Conservation (phyloP, 2,113 vertebrate genomes). For the Furnarius figulus region DNA sequence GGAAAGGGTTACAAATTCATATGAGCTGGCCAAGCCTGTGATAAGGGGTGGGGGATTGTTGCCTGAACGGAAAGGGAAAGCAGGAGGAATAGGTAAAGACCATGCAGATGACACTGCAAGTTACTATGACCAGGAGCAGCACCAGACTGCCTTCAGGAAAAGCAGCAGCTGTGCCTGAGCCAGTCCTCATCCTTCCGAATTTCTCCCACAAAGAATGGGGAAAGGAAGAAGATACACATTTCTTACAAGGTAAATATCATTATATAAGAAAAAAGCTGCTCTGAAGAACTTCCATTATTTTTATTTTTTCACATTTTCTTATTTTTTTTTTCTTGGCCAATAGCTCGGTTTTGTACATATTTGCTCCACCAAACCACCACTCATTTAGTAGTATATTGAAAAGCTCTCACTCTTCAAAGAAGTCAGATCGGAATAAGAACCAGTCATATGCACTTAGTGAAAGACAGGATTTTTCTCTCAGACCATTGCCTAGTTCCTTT, state of each 20-base stretch:
- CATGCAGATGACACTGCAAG: background rate
- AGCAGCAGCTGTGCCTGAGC: background rate
- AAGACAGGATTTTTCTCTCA: background rate
- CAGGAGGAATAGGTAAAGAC: background rate
- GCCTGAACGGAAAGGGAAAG: background rate
- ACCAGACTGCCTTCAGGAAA: background rate
- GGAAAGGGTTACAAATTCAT: background rate
- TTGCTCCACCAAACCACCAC: background rate
- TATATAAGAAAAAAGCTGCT: background rate
- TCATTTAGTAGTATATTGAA: background rate
- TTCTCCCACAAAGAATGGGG: background rate
- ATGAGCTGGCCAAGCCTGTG: background rate
- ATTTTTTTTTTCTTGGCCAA: background rate
- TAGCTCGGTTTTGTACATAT: rapidly evolving
- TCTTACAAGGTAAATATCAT: background rate
- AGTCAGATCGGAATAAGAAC: background rate
- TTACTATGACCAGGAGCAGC: background rate
- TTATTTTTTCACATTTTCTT: background rate
- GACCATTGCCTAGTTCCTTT: background rate
- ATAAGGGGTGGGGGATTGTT: background rate
- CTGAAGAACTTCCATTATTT: background rate
- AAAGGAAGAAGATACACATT: background rate
- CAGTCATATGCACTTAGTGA: background rate
- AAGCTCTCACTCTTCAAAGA: background rate
- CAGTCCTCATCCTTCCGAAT: background rate